phyloP scores from a whole-genome alignment of 2,888 invertebrate genomes.

The Torymus texanus region DNA sequence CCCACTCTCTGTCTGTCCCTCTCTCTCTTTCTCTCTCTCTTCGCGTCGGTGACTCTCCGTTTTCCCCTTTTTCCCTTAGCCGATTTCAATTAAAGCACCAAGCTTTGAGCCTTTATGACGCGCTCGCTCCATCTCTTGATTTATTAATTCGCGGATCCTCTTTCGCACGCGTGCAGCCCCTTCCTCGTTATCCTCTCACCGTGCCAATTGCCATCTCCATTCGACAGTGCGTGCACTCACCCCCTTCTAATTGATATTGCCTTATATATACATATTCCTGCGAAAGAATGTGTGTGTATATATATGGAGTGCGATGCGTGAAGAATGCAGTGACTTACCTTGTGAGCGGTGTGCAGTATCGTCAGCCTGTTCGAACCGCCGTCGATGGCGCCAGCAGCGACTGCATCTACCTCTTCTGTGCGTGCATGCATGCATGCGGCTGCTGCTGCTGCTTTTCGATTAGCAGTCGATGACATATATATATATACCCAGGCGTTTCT shows the following conservation, averaged over 20 bases:
- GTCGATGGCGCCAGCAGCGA: constrained; percentile 51
- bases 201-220: background rate
- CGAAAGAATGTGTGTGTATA: too few species aligned
- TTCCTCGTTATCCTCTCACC: constrained; percentile 8
- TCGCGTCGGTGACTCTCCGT: background rate
- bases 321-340: constrained; percentile 40
- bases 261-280: too few species aligned
- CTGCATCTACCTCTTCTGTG: background rate
- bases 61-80: constrained; percentile 11
- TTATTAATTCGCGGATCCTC: constrained; percentile 36
- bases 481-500: background rate
- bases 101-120: constrained; percentile 21
- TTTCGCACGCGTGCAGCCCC: background rate
- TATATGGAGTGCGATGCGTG: background rate
- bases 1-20: too few species aligned
- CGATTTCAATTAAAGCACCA: constrained; percentile 35
- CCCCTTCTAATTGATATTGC: too few species aligned
- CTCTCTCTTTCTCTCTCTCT: constrained; percentile 2
- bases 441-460: constrained; percentile 14
- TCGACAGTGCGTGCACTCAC: too few species aligned
- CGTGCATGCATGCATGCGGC: constrained; percentile 2
- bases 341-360: constrained; percentile 44
- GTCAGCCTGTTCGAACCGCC: constrained; percentile 13
- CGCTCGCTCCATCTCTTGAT: constrained; percentile 21
- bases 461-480: constrained; percentile 18